A percentile compares a stretch with the other conserved stretches of the same genome.
phyloP scores from a whole-genome alignment of 2,797 vertebrate species.

The Toxotes lorentzi region DNA sequence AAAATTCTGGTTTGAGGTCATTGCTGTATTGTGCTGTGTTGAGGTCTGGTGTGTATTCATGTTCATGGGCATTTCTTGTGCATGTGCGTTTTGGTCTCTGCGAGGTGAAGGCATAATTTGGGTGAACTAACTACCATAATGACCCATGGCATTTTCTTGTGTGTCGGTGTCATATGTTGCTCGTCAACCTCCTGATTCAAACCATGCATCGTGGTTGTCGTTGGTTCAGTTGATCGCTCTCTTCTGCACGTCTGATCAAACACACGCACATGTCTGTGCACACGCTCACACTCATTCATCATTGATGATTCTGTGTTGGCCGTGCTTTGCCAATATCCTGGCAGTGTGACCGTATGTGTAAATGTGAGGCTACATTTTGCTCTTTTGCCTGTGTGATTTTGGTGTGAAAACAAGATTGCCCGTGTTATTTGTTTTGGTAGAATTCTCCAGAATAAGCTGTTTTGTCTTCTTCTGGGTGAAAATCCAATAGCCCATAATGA shows the following conservation, averaged over 20 bases:
- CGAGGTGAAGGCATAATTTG: slow-evolving; percentile 30
- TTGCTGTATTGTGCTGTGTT: slow-evolving; percentile 70
- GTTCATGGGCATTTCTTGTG: slow-evolving; percentile 65
- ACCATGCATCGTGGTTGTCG: slow-evolving; percentile 58
- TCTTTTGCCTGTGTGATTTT: slow-evolving; percentile 62
- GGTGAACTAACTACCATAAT: slow-evolving; percentile 47
- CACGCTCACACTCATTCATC: slow-evolving; percentile 63
- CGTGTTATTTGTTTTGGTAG: slow-evolving; percentile 61
- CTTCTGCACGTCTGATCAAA: slow-evolving; percentile 67
- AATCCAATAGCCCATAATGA: slow-evolving; percentile 69
- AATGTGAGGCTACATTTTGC: slow-evolving; percentile 58
- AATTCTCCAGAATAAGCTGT: slow-evolving; percentile 58
- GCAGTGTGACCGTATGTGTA: slow-evolving; percentile 52
- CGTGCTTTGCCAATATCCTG: slow-evolving; percentile 62
- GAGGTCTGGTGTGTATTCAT: slow-evolving; percentile 70
- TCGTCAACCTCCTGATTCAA: slow-evolving; percentile 43
- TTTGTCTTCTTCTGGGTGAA: slow-evolving; percentile 63
- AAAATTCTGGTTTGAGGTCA: slow-evolving; percentile 82
- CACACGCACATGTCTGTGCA: slow-evolving; percentile 56
- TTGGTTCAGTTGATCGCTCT: slow-evolving; percentile 46
- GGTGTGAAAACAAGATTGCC: slow-evolving; percentile 67
- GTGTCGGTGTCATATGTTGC: slow-evolving; percentile 63
- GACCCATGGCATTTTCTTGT: slow-evolving; percentile 61
- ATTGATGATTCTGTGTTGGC: slow-evolving; percentile 61
- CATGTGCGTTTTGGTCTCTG: slow-evolving; percentile 64